Base-by-base conservation (phyloP, 1,140 invertebrate species). In the Leptonema lineaticorne region DNA sequence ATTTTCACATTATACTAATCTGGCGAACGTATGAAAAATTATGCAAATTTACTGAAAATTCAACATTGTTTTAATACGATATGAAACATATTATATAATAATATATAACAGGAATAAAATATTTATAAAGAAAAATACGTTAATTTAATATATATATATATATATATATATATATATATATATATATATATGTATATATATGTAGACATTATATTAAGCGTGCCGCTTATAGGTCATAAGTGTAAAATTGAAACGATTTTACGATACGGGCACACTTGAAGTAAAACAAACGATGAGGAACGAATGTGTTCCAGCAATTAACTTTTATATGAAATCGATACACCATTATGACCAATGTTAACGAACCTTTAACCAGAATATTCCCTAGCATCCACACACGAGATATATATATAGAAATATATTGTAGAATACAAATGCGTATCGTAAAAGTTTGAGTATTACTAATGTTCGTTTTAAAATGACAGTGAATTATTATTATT, bases 311-410 rank as follows among this genome's bases (percentile, higher is more conserved):
- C 50, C 50, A 26, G 50, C 50, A 53, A 53, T 53, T 53, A 53
- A 53, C 50, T 53, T 53, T 53, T 53, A 53, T 53, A 53, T 24
- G 50, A 53, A 53, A 53, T 53, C 50, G 50, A 53, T 53, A 53
- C 50, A 53, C 20, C 50, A 53, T 53, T 53, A 53, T 53, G 50
- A 53, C 50, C 50, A 24, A 53, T 53, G 50, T 53, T 53, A 53
- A 53, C 50, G 50, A 53, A 53, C 50, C 50, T 53, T 53, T 41
- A 41, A 41, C 37, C 37, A 41, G 9, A 16, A 41, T 41, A 41
- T 41, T 14, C 9, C n/a, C n/a, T n/a, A n/a, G n/a, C n/a, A n/a
- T n/a, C n/a, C n/a, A n/a, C n/a, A n/a, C n/a, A n/a, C n/a, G n/a
- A n/a, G n/a, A 11, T 33, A 33, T 11, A 41, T 41, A 41, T 11